Evolutionary conservation across 2,888 invertebrate species (phyloP), one percentile per base, ranked within the genome.

Genomic region (Volucella inflata): DNA sequence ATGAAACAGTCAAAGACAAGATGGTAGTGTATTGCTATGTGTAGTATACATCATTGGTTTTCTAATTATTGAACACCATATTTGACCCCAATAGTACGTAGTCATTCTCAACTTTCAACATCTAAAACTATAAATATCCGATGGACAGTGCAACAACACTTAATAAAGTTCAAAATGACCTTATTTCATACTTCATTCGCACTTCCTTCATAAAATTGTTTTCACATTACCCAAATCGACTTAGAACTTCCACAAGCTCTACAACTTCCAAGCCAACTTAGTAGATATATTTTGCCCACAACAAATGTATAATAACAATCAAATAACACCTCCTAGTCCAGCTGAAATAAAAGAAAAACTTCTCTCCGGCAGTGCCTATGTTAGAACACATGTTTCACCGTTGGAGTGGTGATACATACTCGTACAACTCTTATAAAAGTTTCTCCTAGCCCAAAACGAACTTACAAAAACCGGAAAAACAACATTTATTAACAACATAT

Each of bases 401-500:
- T 44, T 11, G 40, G 40, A 2, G n/a, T 6, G 21, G 42, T n/a
- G 44, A 9, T n/a, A n/a, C n/a, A n/a, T n/a, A n/a, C n/a, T 64
- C 17, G 12, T 48, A 48, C 70, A 62, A 70, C n/a, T 17, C 64
- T 57, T 36, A 55, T n/a, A 74, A 80, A 80, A 60, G 30, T 80
- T 80, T 36, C 59, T 57, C 50, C 14, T 36, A 60, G 12, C 50
- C 46, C 36, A 17, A 51, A 62, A 68, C 46, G 55, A 76, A 71
- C 71, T 76, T 60, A 67, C 38, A 42, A 62, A 70, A 71, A 76
- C 75, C 76, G 81, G 81, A 81, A 85, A 85, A 85, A 71, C 70
- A 85, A 72, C 76, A 85, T 80, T 84, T 84, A 76, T 84, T 80
- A 71, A 71, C 76, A 76, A 67, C 80, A 85, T 76, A 85, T 76